phyloP scores from a whole-genome alignment of 2,888 invertebrate genomes.

The Cataglyphis cursor region DNA sequence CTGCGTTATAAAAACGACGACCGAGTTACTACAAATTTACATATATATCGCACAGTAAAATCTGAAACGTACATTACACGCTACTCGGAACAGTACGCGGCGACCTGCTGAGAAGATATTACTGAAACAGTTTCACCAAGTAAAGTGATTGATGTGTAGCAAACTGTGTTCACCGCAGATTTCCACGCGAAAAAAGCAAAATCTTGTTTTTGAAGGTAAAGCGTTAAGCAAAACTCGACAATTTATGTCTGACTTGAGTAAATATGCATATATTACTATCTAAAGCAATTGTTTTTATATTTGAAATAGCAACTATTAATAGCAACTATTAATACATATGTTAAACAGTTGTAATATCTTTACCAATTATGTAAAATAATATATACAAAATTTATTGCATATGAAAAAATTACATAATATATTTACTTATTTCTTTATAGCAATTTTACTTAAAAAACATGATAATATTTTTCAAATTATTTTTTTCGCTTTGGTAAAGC shows the following conservation, averaged over 20 bases:
- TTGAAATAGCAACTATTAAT: too few species aligned
- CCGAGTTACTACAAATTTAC: slow-evolving; percentile 71
- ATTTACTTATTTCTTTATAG: neutral
- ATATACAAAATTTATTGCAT: neutral
- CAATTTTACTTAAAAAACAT: neutral
- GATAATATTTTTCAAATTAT: neutral
- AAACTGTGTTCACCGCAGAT: slow-evolving; percentile 7
- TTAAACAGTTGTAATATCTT: neutral
- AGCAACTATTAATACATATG: neutral
- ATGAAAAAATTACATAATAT: neutral
- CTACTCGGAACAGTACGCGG: slow-evolving; percentile 43
- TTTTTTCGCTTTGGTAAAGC: neutral
- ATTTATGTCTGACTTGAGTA: neutral
- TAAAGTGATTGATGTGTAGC: slow-evolving; percentile 57
- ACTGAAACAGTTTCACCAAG: slow-evolving; percentile 46
- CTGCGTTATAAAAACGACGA: slow-evolving; percentile 62
- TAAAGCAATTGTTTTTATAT: neutral
- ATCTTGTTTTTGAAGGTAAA: slow-evolving; percentile 32
- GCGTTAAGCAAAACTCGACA: neutral
- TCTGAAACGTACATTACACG: slow-evolving; percentile 45
- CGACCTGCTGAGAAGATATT: slow-evolving; percentile 41
- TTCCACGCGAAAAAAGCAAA: slow-evolving; percentile 33
- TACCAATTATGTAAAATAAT: neutral
- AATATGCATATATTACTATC: neutral
- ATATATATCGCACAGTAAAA: slow-evolving; percentile 65